These are phyloP conservation scores for Rhabdomys dilectus DNA, from an alignment of 2,113 vertebrate genomes.

Conservation along the genomic window DNA sequence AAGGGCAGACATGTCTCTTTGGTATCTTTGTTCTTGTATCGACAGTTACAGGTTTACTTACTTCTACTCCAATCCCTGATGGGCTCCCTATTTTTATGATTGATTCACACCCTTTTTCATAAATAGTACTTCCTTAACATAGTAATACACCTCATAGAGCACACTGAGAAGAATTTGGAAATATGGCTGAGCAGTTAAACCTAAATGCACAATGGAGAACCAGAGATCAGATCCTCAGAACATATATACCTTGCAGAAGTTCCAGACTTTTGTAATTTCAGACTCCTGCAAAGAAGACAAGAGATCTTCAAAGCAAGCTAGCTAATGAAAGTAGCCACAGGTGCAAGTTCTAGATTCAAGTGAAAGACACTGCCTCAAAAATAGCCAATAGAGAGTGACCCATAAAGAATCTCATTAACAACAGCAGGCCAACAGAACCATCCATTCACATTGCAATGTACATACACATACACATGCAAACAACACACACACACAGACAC, in stretches of 20 bases:
- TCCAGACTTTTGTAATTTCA: neutral
- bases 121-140: neutral
- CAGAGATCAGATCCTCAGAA: neutral
- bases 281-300: neutral
- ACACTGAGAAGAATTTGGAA: neutral
- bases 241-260: neutral
- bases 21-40: neutral
- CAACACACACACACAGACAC: neutral
- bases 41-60: neutral
- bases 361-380: neutral
- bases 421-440: neutral
- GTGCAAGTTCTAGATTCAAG: neutral
- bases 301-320: neutral
- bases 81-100: neutral
- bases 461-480: neutral
- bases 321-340: neutral
- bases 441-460: too few species aligned
- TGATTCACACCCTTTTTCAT: neutral
- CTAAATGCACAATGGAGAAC: too few species aligned
- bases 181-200: neutral
- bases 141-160: neutral
- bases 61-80: neutral
- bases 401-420: neutral
- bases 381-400: neutral
- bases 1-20: neutral